Base-by-base conservation (phyloP, 2,113 vertebrate species). In the Notothenia coriiceps region DNA sequence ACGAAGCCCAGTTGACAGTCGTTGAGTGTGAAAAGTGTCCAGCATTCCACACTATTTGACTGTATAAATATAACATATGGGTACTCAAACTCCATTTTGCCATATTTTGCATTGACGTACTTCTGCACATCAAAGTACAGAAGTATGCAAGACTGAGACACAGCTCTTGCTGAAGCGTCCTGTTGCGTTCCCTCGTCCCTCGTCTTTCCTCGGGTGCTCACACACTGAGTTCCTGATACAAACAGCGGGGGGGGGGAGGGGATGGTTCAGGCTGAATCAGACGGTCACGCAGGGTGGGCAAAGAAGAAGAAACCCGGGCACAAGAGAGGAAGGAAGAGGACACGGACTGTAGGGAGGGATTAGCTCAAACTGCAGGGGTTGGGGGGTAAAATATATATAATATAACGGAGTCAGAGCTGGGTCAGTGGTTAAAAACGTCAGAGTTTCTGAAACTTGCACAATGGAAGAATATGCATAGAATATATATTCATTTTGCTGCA, bases 221-320 rank as follows among this genome's bases (percentile, higher is more conserved):
- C 83, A 86, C 60, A 68, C 52, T 51, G 76, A 74, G 70, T 86
- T 91, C 55, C 74, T 84, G 66, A 87, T 86, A 83, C 68, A 79
- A 82, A 67, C 79, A 60, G 83, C 1, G 4, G 47, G 69, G 54
- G 50, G 78, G 57, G 14, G 14, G 29, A 51, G 66, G 50, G 74
- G 61, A 77, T 88, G 77, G 86, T 89, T 86, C 70, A 63, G 78
- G 83, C 81, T 70, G 74, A 84, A 86, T 88, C 80, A 87, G 74
- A 63, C 18, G 40, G 86, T 82, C 83, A 90, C 46, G 67, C 81
- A 46, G 75, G 67, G 8, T 74, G 86, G 75, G 75, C 80, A 82
- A 40, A 40, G 35, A 7, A 40, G 74, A 68, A 71, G 69, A 60
- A 79, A 80, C 40, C 43, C 25, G 2, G 54, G 55, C 73, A 61